A percentile compares a stretch with the other conserved stretches of the same genome.
These are phyloP conservation scores for Pyrrhosoma nymphula DNA, from an alignment of 2,888 invertebrate species.

Conservation along the genomic window DNA sequence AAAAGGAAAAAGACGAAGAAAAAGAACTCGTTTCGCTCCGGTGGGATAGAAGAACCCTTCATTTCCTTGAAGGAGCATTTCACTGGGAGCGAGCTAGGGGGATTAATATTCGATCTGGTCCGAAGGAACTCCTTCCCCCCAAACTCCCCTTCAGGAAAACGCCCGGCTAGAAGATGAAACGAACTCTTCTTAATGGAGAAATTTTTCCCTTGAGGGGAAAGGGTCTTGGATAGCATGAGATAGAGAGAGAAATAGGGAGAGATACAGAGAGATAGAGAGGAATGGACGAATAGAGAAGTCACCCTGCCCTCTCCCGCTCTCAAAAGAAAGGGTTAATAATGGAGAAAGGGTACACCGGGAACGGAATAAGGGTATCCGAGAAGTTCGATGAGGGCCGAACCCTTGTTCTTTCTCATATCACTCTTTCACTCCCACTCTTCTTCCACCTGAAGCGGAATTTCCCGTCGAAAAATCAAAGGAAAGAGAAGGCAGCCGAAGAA, in stretches of 20 bases:
- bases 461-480: background rate
- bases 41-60: background rate
- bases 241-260: background rate
- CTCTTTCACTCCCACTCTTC: background rate
- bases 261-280: background rate
- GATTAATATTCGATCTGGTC: slow-evolving; percentile 7
- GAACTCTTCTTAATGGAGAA: slow-evolving; percentile 26
- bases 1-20: background rate
- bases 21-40: background rate
- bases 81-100: background rate
- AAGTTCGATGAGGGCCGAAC: background rate
- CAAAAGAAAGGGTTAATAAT: slow-evolving; percentile 27
- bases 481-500: background rate
- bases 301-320: background rate
- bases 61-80: background rate
- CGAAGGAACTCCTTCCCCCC: background rate
- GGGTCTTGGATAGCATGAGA: background rate
- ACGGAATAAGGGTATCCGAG: background rate
- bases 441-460: background rate
- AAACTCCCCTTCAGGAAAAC: background rate
- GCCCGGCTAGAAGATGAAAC: background rate
- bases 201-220: background rate
- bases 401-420: background rate
- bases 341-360: slow-evolving; percentile 14
- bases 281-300: background rate